A percentile compares a stretch with the other conserved stretches of the same genome.
Conservation (phyloP, 2,888 invertebrate species). For the Drosophila leonis region DNA sequence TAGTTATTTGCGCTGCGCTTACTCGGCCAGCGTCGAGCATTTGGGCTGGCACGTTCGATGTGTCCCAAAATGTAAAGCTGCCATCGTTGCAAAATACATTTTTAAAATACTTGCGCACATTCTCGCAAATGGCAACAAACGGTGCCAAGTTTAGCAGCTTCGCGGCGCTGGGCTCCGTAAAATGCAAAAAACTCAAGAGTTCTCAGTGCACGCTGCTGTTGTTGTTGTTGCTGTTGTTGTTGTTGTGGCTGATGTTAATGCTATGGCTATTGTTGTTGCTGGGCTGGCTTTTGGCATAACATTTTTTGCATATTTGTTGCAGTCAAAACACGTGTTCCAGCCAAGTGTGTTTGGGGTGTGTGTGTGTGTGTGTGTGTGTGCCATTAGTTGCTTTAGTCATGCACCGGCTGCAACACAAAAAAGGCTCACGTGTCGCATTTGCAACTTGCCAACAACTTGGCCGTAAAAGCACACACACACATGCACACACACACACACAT, state of each 20-base stretch:
- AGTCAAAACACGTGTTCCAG: constrained; percentile 75
- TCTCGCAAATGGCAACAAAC: constrained; percentile 75
- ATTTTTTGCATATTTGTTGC: constrained; percentile 79
- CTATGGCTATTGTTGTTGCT: constrained; percentile 22
- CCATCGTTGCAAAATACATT: constrained; percentile 66
- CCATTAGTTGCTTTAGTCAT: constrained; percentile 76
- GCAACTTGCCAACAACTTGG: constrained; percentile 62
- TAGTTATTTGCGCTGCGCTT: constrained; percentile 45
- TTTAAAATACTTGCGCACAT: constrained; percentile 77
- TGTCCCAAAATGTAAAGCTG: constrained; percentile 62
- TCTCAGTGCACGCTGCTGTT: not conserved
- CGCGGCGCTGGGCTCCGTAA: constrained; percentile 62
- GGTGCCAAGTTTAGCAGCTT: constrained; percentile 79
- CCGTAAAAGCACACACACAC: constrained; percentile 54
- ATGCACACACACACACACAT: too few species aligned
- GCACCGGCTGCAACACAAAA: constrained; percentile 56
- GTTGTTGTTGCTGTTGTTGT: constrained; percentile 7
- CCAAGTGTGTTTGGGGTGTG: constrained; percentile 31
- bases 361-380: constrained; percentile 40
- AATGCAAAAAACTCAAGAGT: constrained; percentile 59
- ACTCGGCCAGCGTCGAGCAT: constrained; percentile 20
- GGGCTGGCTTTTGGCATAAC: constrained; percentile 72
- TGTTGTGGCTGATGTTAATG: constrained; percentile 7
- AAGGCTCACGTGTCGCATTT: constrained; percentile 72
- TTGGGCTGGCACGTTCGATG: constrained; percentile 54